phyloP scores from a whole-genome alignment of 1,140 invertebrate species.

The Centruroides sculpturatus region DNA sequence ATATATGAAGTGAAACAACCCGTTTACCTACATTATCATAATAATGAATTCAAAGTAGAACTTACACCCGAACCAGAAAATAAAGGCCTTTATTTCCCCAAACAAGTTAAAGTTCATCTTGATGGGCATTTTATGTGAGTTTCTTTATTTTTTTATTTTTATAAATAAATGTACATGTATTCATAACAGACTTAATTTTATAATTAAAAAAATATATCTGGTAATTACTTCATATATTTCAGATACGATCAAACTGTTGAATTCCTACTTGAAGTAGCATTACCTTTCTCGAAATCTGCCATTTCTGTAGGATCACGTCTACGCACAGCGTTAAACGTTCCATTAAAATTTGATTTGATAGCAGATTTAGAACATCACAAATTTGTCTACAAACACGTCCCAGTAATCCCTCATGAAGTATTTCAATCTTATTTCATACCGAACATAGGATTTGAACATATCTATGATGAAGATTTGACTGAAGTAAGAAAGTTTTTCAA shows the following conservation, averaged over 20 bases:
- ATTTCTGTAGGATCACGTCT: constrained; percentile 9
- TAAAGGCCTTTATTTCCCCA: constrained; percentile 5
- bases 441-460: background rate
- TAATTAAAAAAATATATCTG: too few relatives aligned
- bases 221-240: too few relatives aligned
- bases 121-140: constrained; percentile 12
- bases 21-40: constrained; percentile 4
- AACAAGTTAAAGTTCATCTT: constrained; percentile 1
- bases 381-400: constrained; percentile 2
- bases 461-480: background rate
- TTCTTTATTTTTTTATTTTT: background rate
- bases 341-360: constrained; percentile 10
- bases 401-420: constrained; percentile 7
- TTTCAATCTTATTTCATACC: constrained; percentile 10
- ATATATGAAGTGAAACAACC: constrained; percentile 12
- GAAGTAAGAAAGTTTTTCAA: too few relatives aligned
- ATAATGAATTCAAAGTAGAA: constrained; percentile 11
- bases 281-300: constrained; percentile 2
- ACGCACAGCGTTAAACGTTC: constrained; percentile 1
- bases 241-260: too few relatives aligned
- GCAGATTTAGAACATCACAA: constrained; percentile 4
- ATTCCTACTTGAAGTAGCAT: background rate
- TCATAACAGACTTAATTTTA: too few relatives aligned
- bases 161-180: too few relatives aligned
- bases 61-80: background rate